Evolutionary conservation across 2,888 invertebrate species (phyloP).

Genomic region (Apantesis nais): DNA sequence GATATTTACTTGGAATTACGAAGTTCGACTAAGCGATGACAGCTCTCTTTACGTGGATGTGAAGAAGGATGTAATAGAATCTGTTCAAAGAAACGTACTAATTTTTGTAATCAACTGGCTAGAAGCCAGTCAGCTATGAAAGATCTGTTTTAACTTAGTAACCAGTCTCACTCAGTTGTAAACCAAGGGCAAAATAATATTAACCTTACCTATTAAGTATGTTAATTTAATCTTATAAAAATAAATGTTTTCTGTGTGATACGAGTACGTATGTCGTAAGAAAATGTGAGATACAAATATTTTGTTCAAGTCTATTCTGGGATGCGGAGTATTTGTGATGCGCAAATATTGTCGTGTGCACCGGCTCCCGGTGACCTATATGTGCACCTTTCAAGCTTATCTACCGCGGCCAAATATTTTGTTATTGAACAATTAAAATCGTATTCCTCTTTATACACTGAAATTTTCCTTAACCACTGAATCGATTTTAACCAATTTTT

Average conservation of each 20-base stretch:
- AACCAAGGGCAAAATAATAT: slow-evolving; percentile 13
- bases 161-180: neutral
- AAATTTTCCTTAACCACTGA: neutral
- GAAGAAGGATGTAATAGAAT: neutral
- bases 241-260: neutral
- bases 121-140: neutral
- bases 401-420: slow-evolving; percentile 17
- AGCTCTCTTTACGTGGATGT: neutral
- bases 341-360: slow-evolving; percentile 49
- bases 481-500: neutral
- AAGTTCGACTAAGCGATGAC: slow-evolving; percentile 14
- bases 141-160: neutral
- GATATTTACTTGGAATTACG: slow-evolving; percentile 21
- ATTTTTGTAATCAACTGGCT: neutral
- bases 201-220: neutral
- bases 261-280: neutral
- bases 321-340: slow-evolving; percentile 43
- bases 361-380: slow-evolving; percentile 51
- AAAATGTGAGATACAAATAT: slow-evolving; percentile 30
- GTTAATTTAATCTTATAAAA: neutral
- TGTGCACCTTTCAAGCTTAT: slow-evolving; percentile 38
- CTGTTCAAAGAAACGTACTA: neutral
- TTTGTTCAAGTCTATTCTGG: slow-evolving; percentile 45
- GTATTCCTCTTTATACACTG: neutral
- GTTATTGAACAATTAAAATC: slow-evolving; percentile 11